Percentiles rank a stretch among this genome's conserved stretches.
Conservation (phyloP, 2,797 vertebrate species). For the Babyrousa celebensis region DNA sequence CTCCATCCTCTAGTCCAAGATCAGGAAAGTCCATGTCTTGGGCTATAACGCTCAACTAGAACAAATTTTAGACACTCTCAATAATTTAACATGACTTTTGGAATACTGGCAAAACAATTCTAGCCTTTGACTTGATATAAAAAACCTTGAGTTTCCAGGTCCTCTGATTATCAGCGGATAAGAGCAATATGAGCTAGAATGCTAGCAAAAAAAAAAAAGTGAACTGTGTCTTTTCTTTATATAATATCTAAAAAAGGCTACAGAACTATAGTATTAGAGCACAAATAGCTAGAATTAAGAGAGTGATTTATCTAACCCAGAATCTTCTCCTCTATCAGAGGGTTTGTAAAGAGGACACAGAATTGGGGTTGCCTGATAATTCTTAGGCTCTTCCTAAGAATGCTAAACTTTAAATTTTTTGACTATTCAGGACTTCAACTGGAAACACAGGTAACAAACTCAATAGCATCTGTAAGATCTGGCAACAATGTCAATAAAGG, state of each 20-base stretch:
- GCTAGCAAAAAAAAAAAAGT: not conserved
- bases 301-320: not conserved
- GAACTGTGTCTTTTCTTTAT: not conserved
- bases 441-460: not conserved
- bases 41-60: not conserved
- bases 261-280: not conserved
- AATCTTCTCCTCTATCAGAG: conserved; percentile 8
- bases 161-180: not conserved
- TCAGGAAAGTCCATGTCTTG: not conserved
- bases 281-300: conserved; percentile 39
- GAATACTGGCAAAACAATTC: not conserved
- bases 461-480: not conserved
- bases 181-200: not conserved
- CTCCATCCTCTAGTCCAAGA: not conserved
- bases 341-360: not conserved
- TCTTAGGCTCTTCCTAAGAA: conserved; percentile 1
- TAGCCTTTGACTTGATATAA: conserved; percentile 22
- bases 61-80: not conserved
- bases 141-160: not conserved
- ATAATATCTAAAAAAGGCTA: not conserved
- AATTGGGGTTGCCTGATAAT: not conserved
- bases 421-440: conserved; percentile 15
- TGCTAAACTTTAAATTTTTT: not conserved
- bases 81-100: conserved; percentile 57
- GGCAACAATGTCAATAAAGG: conserved; percentile 47